Evolutionary conservation across 2,888 invertebrate species (phyloP), one percentile per base, ranked within the genome.

Genomic region (Tromatobia lineatoria): DNA sequence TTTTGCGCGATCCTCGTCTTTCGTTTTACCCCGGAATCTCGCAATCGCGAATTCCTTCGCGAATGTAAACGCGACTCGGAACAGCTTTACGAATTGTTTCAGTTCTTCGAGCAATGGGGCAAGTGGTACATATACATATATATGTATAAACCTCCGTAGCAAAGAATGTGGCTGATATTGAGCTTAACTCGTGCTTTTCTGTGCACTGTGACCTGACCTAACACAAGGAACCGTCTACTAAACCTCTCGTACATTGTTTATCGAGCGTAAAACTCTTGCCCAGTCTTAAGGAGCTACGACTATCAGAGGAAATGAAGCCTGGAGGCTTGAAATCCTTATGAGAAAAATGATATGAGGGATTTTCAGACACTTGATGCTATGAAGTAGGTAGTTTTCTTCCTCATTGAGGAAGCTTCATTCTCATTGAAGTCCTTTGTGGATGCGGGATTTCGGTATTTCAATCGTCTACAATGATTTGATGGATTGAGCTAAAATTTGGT

Each of bases 21-120:
- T 59, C 75, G 67, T 78, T 82, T 78, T 76, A 74, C 54, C 79
- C 64, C 79, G 90, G 91, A 92, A 92, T 92, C 90, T 91, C 85
- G 90, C 89, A 92, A 92, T 92, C 90, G 89, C 89, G 88, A 92
- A 93, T 92, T 92, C 91, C 90, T 87, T 83, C 82, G 83, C 83
- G 88, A 90, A 91, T 91, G 91, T 89, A 90, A 92, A 88, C 88
- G 87, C 86, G 70, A 75, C 79, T 73, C 64, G 80, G 80, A 88
- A 89, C 85, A 85, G 87, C 86, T 88, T 87, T 87, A 88, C 88
- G 87, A 87, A 90, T 89, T 90, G 90, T 90, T 88, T 86, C 84
- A 81, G 82, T 59, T 57, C 69, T 79, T 61, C 61, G 34, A 29
- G n/a, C 50, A 50, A 57, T 29, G 50, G 23, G 29, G n/a, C 50